Base-by-base conservation (phyloP, 2,888 invertebrate species). In the Tortrix viridana region DNA sequence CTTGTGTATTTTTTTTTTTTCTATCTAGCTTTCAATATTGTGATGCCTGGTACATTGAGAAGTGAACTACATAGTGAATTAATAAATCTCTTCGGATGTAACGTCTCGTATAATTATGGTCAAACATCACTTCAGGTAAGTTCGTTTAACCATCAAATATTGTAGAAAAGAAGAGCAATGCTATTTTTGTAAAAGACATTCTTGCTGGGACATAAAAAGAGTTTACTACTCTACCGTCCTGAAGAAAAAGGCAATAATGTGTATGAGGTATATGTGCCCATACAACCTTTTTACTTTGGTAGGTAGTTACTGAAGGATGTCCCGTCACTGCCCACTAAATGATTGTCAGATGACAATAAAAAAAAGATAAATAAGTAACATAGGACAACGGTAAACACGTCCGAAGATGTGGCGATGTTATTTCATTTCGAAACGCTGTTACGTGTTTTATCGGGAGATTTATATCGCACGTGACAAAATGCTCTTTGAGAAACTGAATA, bases 291-390 rank as follows among this genome's bases (percentile, higher is more conserved):
- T n/a, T n/a, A n/a, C n/a, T n/a, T n/a, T n/a, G n/a, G n/a, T n/a
- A n/a, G n/a, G n/a, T n/a, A n/a, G n/a, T n/a, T n/a, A n/a, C 63
- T 57, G 63, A 63, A 63, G 63, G 63, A 63, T 57, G 48, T 57
- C 26, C 58, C 58, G 57, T 53, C 63, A 58, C 63, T 63, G 63
- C 53, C 63, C 63, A 63, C 63, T 63, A 63, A 63, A 63, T 63
- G 63, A 63, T 63, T 63, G 63, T 63, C 63, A 63, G 63, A 63
- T 63, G 63, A 53, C 57, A 63, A 53, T 63, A 63, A 58, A 63
- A 58, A n/a, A 58, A 57, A 63, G 52, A 48, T 18, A 58, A 58
- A 58, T 63, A 63, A 58, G 52, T 57, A 53, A 53, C 47, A 52
- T 1, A 38, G 58, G 46, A 23, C 47, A 41, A 48, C 62, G 26